Evolutionary conservation across 1,140 invertebrate species (phyloP).

Genomic region (Megathymus violae): DNA sequence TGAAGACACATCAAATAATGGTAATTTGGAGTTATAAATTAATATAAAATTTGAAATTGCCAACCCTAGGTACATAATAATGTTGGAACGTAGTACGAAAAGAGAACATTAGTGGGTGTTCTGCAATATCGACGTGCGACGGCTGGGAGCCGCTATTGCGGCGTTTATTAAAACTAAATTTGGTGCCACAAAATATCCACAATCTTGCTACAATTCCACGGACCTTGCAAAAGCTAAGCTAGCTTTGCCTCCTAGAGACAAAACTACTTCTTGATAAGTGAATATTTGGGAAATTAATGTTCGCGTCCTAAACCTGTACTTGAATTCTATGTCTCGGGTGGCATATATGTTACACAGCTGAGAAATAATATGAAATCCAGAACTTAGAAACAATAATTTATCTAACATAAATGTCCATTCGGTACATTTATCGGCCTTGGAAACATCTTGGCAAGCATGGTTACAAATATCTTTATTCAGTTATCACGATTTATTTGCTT

Average conservation of each 20-base stretch:
- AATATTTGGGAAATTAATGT: background rate
- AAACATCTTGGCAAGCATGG: too few relatives aligned
- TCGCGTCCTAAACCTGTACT: too few relatives aligned
- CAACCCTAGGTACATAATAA: slow-evolving; percentile 73
- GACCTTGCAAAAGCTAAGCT: slow-evolving; percentile 11
- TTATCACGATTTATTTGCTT: too few relatives aligned
- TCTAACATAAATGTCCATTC: too few relatives aligned
- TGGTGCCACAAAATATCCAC: slow-evolving; percentile 72
- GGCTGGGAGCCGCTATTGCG: slow-evolving; percentile 69
- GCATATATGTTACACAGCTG: too few relatives aligned
- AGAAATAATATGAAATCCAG: too few relatives aligned
- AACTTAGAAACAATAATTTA: too few relatives aligned
- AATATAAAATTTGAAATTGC: slow-evolving; percentile 53
- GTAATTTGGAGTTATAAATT: slow-evolving; percentile 1
- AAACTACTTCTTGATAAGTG: too few relatives aligned
- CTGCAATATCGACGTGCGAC: slow-evolving; percentile 73
- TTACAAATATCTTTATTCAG: too few relatives aligned
- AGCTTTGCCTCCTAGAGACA: background rate
- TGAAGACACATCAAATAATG: too few relatives aligned
- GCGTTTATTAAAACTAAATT: slow-evolving; percentile 83
- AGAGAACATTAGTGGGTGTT: slow-evolving; percentile 76
- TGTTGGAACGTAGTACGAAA: slow-evolving; percentile 73
- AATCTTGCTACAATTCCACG: slow-evolving; percentile 50
- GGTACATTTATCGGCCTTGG: too few relatives aligned
- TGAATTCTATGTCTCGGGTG: too few relatives aligned